Evolutionary conservation across 2,797 vertebrate species (phyloP).

Genomic region (Rhinichthys osculus): DNA sequence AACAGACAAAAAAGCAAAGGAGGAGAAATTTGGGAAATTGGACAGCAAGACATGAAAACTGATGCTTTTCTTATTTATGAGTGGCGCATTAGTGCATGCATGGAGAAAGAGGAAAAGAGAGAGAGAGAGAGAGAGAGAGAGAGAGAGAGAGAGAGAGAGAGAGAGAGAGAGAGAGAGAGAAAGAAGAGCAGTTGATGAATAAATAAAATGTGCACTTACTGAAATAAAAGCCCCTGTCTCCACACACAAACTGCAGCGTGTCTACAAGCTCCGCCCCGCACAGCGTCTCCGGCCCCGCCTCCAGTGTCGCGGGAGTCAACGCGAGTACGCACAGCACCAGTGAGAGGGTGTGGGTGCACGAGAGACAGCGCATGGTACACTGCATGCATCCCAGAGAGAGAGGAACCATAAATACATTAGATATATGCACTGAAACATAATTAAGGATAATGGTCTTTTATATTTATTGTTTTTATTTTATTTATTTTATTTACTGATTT

Average conservation of each 20-base stretch:
- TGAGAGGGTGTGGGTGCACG: constrained; percentile 91
- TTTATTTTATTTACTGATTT: not conserved
- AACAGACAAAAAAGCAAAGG: constrained; percentile 32
- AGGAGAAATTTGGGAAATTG: constrained; percentile 65
- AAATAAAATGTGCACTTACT: constrained; percentile 94
- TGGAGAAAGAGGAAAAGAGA: too few species aligned
- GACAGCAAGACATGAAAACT: constrained; percentile 71
- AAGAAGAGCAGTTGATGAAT: constrained; percentile 78
- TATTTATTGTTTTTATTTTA: not conserved
- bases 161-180: not conserved
- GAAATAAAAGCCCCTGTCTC: constrained; percentile 99
- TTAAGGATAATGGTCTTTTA: not conserved
- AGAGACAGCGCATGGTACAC: constrained; percentile 91
- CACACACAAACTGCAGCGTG: constrained; percentile 98
- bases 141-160: not conserved
- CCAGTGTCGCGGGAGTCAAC: constrained; percentile 87
- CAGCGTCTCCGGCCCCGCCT: constrained; percentile 92
- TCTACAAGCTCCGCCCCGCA: constrained; percentile 99
- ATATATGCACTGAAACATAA: not conserved
- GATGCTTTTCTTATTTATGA: constrained; percentile 82
- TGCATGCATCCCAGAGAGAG: constrained; percentile 77
- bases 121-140: constrained; percentile 50
- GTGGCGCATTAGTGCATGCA: constrained; percentile 73
- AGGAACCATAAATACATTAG: constrained; percentile 6
- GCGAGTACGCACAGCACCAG: constrained; percentile 95